These are phyloP conservation scores for Drosophila antonietae DNA, from an alignment of 2,888 invertebrate species.

Conservation along the genomic window DNA sequence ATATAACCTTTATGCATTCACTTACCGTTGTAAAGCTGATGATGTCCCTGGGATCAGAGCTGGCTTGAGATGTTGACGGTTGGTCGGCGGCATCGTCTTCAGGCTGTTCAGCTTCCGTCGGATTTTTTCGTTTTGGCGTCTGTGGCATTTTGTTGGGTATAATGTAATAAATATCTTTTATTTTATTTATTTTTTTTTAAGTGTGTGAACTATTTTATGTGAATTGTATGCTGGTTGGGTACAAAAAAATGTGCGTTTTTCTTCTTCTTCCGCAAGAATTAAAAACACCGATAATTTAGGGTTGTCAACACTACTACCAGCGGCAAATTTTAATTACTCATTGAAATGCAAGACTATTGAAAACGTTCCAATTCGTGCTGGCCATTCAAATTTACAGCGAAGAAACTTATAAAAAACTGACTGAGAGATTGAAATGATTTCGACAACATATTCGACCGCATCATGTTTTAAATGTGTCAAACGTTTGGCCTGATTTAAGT, in stretches of 20 bases:
- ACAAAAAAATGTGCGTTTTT: slow-evolving; percentile 71
- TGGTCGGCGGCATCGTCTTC: slow-evolving; percentile 4
- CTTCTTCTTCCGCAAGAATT: slow-evolving; percentile 58
- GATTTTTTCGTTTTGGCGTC: slow-evolving; percentile 44
- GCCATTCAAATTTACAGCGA: slow-evolving; percentile 30
- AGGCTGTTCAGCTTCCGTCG: slow-evolving; percentile 15
- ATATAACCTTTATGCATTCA: neutral
- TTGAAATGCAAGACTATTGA: slow-evolving; percentile 32
- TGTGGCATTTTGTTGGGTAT: slow-evolving; percentile 46
- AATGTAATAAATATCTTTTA: neutral
- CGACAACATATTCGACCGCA: slow-evolving; percentile 20
- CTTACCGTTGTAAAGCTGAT: slow-evolving; percentile 80
- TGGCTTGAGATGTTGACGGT: slow-evolving; percentile 39
- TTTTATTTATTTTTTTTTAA: neutral
- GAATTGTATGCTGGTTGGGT: slow-evolving; percentile 11
- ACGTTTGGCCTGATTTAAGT: neutral
- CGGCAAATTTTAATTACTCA: slow-evolving; percentile 42
- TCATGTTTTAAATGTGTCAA: slow-evolving; percentile 22
- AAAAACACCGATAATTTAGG: slow-evolving; percentile 67
- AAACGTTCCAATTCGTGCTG: slow-evolving; percentile 34
- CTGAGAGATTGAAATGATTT: slow-evolving; percentile 26
- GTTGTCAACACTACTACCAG: slow-evolving; percentile 55
- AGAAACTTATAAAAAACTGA: slow-evolving; percentile 27
- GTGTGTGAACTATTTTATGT: neutral
- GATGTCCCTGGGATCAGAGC: slow-evolving; percentile 30